Evolutionary conservation across 2,888 invertebrate species (phyloP), one percentile per base, ranked within the genome.

Genomic region (Zelleria hepariella): DNA sequence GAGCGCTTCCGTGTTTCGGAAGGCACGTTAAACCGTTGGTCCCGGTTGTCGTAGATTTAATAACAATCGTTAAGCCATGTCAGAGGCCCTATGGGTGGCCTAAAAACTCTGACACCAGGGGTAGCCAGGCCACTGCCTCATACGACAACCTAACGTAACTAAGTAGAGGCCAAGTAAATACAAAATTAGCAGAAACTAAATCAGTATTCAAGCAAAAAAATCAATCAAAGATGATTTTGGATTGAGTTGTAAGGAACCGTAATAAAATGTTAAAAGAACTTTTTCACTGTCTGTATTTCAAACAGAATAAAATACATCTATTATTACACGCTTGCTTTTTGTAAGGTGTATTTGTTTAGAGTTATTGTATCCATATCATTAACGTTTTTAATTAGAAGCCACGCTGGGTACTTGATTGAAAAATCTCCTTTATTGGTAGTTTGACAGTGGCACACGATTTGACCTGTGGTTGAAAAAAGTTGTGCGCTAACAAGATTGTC

Each of bases 361-460:
- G 53, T 23, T 53, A 53, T 53, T 63, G 63, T 65, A 69, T 68
- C 64, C 66, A 67, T 76, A 78, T 82, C 78, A 80, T 84, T 83
- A 82, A 42, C 75, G 76, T 66, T 70, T 79, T 73, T 82, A 82
- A 84, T 81, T 75, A 77, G 78, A 70, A 64, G 60, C 65, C 84
- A 78, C 62, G 77, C 84, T 82, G 84, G 5, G 84, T 62, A 48
- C 66, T 62, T 79, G 83, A 85, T 84, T 84, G 82, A 82, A 85
- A 82, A 84, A 75, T 75, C 73, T 76, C 64, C 62, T 62, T 3
- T 42, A 26, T 26, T 26, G 61, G 8, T 51, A 20, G 20, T 51
- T 51, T 20, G 51, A 51, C 23, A 10, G 32, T 10, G 10, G 15
- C 10, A 42, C 32, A 42, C 32, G 32, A 42, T 42, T 42, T 15